Conservation (phyloP, 2,888 invertebrate genomes). For the Sphaeridia pumilis region DNA sequence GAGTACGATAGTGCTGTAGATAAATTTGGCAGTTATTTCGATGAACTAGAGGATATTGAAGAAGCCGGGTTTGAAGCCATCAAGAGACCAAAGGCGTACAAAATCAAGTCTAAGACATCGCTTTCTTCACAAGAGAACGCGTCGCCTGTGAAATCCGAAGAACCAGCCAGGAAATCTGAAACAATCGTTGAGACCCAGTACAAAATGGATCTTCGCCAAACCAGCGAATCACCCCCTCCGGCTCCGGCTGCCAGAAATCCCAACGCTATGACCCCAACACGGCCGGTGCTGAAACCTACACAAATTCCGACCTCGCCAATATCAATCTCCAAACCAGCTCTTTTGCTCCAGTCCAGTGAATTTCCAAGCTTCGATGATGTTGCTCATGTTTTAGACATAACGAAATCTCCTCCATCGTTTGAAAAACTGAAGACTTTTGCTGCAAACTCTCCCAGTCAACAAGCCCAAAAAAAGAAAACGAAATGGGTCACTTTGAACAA, state of each 20-base stretch:
- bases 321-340: background rate
- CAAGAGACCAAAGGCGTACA: background rate
- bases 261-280: background rate
- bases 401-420: background rate
- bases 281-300: background rate
- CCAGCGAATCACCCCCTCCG: background rate
- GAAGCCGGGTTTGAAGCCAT: constrained; percentile 17
- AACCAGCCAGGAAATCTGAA: background rate
- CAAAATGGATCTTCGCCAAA: background rate
- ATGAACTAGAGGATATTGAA: constrained; percentile 42
- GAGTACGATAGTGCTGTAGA: constrained; percentile 44
- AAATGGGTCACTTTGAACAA: constrained; percentile 26
- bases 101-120: background rate
- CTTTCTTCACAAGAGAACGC: background rate
- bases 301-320: background rate
- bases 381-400: background rate
- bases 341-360: constrained; percentile 11
- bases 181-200: background rate
- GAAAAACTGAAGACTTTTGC: too few relatives aligned
- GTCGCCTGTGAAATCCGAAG: background rate
- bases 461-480: constrained; percentile 13
- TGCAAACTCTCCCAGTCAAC: background rate
- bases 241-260: background rate
- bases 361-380: constrained; percentile 19
- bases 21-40: constrained; percentile 46